Conservation (phyloP, 2,113 vertebrate species). For the Myanophis thanlyinensis region DNA sequence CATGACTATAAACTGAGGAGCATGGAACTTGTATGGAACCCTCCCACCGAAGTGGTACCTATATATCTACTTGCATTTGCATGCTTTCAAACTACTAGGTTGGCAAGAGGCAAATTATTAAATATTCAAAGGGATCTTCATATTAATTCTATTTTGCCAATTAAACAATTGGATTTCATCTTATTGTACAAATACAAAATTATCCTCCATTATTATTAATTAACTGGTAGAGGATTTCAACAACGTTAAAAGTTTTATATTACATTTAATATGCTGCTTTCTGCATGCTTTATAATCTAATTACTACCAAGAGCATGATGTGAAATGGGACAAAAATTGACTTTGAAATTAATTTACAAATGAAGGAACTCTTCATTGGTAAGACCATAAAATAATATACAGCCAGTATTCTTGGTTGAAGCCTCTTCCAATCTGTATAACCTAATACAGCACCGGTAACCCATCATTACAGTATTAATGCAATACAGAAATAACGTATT, state of each 20-base stretch:
- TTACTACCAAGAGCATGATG: not conserved
- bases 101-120: not conserved
- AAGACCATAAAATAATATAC: not conserved
- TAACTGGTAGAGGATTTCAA: not conserved
- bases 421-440: not conserved
- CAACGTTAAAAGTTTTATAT: not conserved
- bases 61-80: not conserved
- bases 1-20: not conserved
- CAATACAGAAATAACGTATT: constrained; percentile 25
- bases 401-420: not conserved
- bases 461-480: not conserved
- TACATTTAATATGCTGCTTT: not conserved
- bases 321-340: not conserved
- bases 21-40: not conserved
- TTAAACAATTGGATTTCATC: not conserved
- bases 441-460: no score
- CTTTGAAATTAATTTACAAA: not conserved
- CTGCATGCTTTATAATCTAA: not conserved
- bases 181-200: not conserved
- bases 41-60: not conserved
- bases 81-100: not conserved
- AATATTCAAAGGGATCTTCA: not conserved
- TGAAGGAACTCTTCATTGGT: not conserved
- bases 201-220: not conserved
- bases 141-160: not conserved